Conservation (phyloP, 2,113 vertebrate genomes). For the Rhinoderma darwinii region DNA sequence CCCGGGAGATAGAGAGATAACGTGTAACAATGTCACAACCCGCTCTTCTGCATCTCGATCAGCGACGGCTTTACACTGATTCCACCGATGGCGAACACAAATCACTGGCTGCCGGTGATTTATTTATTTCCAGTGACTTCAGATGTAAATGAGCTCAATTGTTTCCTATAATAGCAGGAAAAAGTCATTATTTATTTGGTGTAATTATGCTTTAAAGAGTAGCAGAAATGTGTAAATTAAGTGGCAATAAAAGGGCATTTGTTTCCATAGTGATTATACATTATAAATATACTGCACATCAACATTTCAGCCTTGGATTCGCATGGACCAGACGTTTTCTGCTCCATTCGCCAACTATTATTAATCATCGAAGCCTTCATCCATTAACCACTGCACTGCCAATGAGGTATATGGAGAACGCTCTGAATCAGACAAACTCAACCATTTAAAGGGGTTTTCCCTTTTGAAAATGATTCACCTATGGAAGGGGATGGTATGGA, state of each 20-base stretch:
- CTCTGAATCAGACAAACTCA: not conserved
- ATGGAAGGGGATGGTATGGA: no score
- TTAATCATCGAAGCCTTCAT: not conserved
- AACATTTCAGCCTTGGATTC: not conserved
- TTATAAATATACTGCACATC: not conserved
- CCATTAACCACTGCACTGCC: not conserved
- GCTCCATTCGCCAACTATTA: not conserved
- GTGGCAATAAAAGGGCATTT: slow-evolving; percentile 7
- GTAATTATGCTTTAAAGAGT: not conserved
- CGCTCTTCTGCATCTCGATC: not conserved
- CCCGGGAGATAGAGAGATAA: not conserved
- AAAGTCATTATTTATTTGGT: slow-evolving; percentile 26
- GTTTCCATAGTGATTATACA: slow-evolving; percentile 26
- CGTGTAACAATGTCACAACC: not conserved
- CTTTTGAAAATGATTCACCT: not conserved
- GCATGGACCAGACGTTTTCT: not conserved
- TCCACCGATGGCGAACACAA: not conserved
- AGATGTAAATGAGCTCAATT: slow-evolving; percentile 41
- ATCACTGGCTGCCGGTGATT: not conserved
- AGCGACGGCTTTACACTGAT: not conserved
- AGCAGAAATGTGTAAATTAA: slow-evolving; percentile 5
- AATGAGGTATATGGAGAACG: no score
- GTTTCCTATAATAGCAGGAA: slow-evolving; percentile 18
- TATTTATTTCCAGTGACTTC: slow-evolving; percentile 25
- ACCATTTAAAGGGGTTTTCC: not conserved